phyloP scores from a whole-genome alignment of 1,140 invertebrate genomes.

The Hetaerina americana region DNA sequence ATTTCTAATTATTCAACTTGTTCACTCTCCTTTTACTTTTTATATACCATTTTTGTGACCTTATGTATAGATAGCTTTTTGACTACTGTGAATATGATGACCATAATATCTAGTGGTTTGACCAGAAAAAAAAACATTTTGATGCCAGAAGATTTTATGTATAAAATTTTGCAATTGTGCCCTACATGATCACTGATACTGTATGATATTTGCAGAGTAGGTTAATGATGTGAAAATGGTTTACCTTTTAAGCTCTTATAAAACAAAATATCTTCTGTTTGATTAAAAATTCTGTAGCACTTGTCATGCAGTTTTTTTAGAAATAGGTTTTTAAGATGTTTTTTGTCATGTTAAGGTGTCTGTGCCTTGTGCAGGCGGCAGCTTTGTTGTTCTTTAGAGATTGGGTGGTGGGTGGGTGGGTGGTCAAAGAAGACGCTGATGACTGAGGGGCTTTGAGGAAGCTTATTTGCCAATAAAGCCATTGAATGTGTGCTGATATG shows the following conservation, averaged over 20 bases:
- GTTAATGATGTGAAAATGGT: not conserved
- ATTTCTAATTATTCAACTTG: not conserved
- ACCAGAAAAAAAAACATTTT: not conserved
- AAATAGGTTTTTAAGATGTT: not conserved
- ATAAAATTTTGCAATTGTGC: not conserved
- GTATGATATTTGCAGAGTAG: not conserved
- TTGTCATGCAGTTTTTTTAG: not conserved
- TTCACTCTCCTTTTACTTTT: not conserved
- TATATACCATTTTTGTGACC: not conserved
- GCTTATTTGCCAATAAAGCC: not conserved
- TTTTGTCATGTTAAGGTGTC: not conserved
- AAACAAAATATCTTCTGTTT: not conserved
- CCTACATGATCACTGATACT: not conserved
- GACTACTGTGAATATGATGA: not conserved
- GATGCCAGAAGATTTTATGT: not conserved
- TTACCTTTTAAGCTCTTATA: too few relatives aligned
- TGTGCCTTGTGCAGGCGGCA: not conserved
- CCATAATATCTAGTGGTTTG: not conserved
- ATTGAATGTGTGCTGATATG: not conserved
- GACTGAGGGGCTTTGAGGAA: not conserved
- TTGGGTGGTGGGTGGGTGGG: not conserved
- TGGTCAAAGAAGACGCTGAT: not conserved
- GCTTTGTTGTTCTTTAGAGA: not conserved
- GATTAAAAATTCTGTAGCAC: not conserved
- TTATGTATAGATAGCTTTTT: not conserved